Base-by-base conservation (phyloP, 2,113 vertebrate genomes). In the Dolichotis patagonum region DNA sequence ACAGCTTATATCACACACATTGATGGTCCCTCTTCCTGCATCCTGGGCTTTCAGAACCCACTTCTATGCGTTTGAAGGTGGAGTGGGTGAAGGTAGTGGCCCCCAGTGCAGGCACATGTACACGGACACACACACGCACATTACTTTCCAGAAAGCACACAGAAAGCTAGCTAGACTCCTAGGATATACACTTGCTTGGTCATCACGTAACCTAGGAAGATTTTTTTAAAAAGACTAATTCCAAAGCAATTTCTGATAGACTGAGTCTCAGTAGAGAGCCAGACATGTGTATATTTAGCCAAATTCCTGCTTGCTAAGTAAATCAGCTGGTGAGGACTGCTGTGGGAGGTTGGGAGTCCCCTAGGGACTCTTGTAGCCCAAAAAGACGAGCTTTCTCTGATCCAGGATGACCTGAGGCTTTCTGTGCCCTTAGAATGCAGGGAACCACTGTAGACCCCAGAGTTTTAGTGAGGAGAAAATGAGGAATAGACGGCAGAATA, bases 41-140 rank as follows among this genome's bases (percentile, higher is more conserved):
- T 58, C 60, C 85, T 43, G 12, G 6, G 81, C 41, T 38, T 35
- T 11, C n/a, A 4, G 78, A 9, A 35, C 67, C 22, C 71, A 20
- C n/a, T 65, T 71, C 62, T 13, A 10, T 63, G 81, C 22, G n/a
- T 17, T 46, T 73, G 58, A 63, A 10, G 24, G 30, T 67, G 62
- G 60, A 73, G 41, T 16, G 22, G 38, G n/a, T 35, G 30, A 28
- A 22, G 14, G 56, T 49, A 26, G 26, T 13, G 56, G 85, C 16
- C n/a, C 43, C 69, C 9, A 71, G n/a, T 0, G 30, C 3, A 11
- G 32, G 62, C 28, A 32, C n/a, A 16, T 0, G 3, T 5, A 67
- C 6, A 24, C 0, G 63, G 9, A 46, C 3, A 14, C 3, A 24
- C 17, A 56, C 28, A 46, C 0, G 20, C 0, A 0, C 24, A 19